Conservation (phyloP, 37 sponge, comb jelly and placozoan genomes). For the Halisarca cf. caerulea region DNA sequence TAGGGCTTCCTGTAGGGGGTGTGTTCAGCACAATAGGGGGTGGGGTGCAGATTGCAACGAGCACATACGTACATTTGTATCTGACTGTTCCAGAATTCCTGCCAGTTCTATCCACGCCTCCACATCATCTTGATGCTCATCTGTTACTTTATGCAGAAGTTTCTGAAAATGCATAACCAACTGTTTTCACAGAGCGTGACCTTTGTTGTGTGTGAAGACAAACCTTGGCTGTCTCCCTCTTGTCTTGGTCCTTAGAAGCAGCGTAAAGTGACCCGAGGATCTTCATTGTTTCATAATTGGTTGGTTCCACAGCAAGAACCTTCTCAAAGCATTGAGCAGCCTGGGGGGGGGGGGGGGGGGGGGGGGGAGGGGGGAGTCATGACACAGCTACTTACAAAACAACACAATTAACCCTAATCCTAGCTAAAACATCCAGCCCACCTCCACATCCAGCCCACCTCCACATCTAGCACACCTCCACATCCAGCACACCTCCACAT, state of each 20-base stretch:
- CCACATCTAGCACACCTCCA: neutral
- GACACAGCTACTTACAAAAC: neutral
- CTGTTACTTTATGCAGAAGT: constrained; percentile 79
- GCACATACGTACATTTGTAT: constrained; percentile 37
- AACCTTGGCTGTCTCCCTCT: constrained; percentile 86
- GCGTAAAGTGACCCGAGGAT: constrained; percentile 95
- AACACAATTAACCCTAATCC: neutral
- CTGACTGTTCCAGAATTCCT: constrained; percentile 81
- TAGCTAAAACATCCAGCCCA: neutral
- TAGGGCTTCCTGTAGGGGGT: constrained; percentile 65
- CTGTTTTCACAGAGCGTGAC: neutral
- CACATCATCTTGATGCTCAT: constrained; percentile 91
- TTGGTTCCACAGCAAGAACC: constrained; percentile 82
- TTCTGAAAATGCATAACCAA: constrained; percentile 34
- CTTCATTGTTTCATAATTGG: constrained; percentile 97
- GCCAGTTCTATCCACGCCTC: constrained; percentile 99
- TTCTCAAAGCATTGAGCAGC: constrained; percentile 96
- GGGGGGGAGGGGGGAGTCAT: neutral
- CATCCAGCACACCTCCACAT: no score
- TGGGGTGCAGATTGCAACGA: no score
- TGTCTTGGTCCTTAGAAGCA: constrained; percentile 56
- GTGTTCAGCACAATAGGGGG: no score
- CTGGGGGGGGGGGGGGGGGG: no score
- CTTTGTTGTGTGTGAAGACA: neutral
- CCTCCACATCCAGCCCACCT: neutral